Evolutionary conservation across 2,888 invertebrate genomes (phyloP).

Genomic region (Lasioglossum zephyrum): DNA sequence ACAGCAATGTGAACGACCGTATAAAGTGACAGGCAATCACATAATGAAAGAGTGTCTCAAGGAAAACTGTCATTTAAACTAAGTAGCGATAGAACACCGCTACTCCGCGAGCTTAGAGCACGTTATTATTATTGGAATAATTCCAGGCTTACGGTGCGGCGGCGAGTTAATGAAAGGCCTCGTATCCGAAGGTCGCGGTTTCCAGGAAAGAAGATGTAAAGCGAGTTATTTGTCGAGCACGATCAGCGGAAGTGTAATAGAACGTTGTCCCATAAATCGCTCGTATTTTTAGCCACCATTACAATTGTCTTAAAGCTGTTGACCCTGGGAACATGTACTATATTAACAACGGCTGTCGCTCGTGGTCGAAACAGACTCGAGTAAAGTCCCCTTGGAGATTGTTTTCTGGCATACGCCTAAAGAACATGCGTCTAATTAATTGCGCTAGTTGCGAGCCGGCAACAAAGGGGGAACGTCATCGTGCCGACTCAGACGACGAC

Average conservation of each 20-base stretch:
- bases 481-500: slow-evolving; percentile 62
- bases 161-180: slow-evolving; percentile 19
- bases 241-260: slow-evolving; percentile 5
- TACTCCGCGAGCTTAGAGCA: slow-evolving; percentile 18
- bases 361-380: slow-evolving; percentile 21
- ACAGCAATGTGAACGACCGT: slow-evolving; percentile 5
- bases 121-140: slow-evolving; percentile 51
- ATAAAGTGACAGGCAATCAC: slow-evolving; percentile 16
- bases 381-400: slow-evolving; percentile 32
- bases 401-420: slow-evolving; percentile 50
- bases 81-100: slow-evolving; percentile 20
- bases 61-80: slow-evolving; percentile 44
- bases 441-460: slow-evolving; percentile 44
- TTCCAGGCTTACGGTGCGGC: not conserved
- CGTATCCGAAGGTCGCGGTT: slow-evolving; percentile 9
- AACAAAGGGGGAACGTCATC: slow-evolving; percentile 65
- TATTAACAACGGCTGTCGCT: slow-evolving; percentile 52
- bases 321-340: not conserved
- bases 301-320: slow-evolving; percentile 11
- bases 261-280: not conserved
- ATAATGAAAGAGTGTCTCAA: slow-evolving; percentile 28
- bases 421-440: slow-evolving; percentile 61
- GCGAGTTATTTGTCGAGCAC: slow-evolving; percentile 36
- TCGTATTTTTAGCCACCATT: slow-evolving; percentile 30
- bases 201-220: slow-evolving; percentile 54